Conservation (phyloP, 2,888 invertebrate genomes). For the Charanyca ferruginea region DNA sequence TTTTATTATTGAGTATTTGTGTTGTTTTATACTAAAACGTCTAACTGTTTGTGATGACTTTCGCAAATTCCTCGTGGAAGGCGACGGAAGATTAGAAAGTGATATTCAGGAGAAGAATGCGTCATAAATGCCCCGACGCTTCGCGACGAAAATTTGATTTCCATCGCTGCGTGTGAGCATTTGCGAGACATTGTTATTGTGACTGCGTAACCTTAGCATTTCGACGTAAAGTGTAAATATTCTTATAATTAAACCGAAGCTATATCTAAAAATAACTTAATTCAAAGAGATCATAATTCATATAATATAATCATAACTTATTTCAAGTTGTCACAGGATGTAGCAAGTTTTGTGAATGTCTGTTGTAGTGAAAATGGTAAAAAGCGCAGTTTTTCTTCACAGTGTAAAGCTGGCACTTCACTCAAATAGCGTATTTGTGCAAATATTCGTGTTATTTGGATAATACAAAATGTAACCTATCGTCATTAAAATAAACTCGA, state of each 20-base stretch:
- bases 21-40: constrained; percentile 75
- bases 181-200: constrained; percentile 76
- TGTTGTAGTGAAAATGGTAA: constrained; percentile 41
- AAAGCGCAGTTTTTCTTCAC: background rate
- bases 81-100: constrained; percentile 71
- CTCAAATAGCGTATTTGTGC: too few relatives aligned
- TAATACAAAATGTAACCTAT: too few relatives aligned
- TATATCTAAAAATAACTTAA: constrained; percentile 84
- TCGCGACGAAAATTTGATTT: constrained; percentile 82
- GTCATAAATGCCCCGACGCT: constrained; percentile 76
- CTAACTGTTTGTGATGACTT: constrained; percentile 57
- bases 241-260: constrained; percentile 66
- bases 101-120: constrained; percentile 66
- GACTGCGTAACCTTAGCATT: constrained; percentile 68
- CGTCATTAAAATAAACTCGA: too few relatives aligned
- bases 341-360: constrained; percentile 63
- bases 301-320: constrained; percentile 87
- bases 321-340: constrained; percentile 78
- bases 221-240: constrained; percentile 68
- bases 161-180: constrained; percentile 66
- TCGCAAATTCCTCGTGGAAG: constrained; percentile 67
- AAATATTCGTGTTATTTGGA: too few relatives aligned
- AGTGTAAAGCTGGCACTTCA: too few relatives aligned
- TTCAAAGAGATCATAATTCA: constrained; percentile 91
- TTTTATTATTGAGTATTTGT: constrained; percentile 88